These are phyloP conservation scores for Tinamus guttatus DNA, from an alignment of 2,113 vertebrate genomes.

Conservation along the genomic window DNA sequence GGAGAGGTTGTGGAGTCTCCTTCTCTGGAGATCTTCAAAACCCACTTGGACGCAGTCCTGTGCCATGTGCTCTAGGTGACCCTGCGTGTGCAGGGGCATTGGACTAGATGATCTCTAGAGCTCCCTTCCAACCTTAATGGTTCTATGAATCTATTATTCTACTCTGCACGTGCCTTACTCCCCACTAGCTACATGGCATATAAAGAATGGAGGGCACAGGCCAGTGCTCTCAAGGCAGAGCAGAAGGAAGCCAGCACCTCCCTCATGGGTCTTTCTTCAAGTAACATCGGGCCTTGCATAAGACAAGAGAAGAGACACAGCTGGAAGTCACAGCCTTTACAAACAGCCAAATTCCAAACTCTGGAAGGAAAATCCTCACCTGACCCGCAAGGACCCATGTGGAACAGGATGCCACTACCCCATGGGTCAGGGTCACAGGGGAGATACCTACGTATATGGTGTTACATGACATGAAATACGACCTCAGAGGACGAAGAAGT, in stretches of 20 bases:
- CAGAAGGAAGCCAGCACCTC: not conserved
- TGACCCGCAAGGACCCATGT: fast-evolving
- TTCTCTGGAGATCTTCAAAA: too few species aligned
- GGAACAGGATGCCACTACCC: fast-evolving
- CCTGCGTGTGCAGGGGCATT: too few species aligned
- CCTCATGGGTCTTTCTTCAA: not conserved
- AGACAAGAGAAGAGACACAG: not conserved
- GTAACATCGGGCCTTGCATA: not conserved
- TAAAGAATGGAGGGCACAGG: not conserved
- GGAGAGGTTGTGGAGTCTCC: too few species aligned
- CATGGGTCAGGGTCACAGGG: not conserved
- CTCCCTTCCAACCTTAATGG: too few species aligned
- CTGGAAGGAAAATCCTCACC: not conserved
- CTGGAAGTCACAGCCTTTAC: not conserved
- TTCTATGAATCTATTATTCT: too few species aligned
- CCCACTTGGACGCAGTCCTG: too few species aligned
- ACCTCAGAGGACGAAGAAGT: not conserved
- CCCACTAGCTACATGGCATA: not conserved
- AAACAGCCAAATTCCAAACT: not conserved
- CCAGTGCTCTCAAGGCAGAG: not conserved
- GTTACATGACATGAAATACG: not conserved
- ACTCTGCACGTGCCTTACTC: not conserved
- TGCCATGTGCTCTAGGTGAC: too few species aligned
- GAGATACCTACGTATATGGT: not conserved
- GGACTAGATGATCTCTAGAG: too few species aligned